Base-by-base conservation (phyloP, 2,888 invertebrate species). In the Diadromus collaris region DNA sequence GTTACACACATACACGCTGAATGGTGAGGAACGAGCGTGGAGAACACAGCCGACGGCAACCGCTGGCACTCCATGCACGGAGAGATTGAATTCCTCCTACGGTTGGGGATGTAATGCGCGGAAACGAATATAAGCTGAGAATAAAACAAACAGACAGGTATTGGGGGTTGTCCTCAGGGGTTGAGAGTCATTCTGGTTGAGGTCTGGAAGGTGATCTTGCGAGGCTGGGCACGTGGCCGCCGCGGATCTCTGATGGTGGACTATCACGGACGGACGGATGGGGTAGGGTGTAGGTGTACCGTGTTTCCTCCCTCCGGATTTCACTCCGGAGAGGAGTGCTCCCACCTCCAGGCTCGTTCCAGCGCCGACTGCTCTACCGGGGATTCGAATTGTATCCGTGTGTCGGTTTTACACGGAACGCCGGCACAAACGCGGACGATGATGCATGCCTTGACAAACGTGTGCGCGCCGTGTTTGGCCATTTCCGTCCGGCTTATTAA, bases 401-500 rank as follows among this genome's bases (percentile, higher is more conserved):
- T 81, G 78, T 70, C 38, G 77, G 64, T 67, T 78, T 76, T 77
- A 76, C 74, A 72, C 61, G 79, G 67, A 38, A 71, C 73, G 27
- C 76, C 73, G 81, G 81, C 79, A 83, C 82, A 78, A 73, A 82
- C 74, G 79, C 70, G 65, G 74, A 73, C 64, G 60, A 24, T 76
- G 81, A 79, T 77, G 83, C 84, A 83, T 83, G 79, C 80, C 32
- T 64, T 69, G 79, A 79, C 32, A 69, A 79, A 72, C 72, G 79
- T 27, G 75, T 70, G 76, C 67, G 64, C n/a, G 58, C 38, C 67
- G 68, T 73, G 67, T 81, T 78, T 77, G 79, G 82, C 78, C 82
- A 82, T 81, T 82, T 84, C 80, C 84, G 86, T 76, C 58, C 27
- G 85, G 87, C 88, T 89, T 89, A 88, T 89, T 88, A 89, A 89